Conservation (phyloP, 2,797 vertebrate species). For the Limosa lapponica region DNA sequence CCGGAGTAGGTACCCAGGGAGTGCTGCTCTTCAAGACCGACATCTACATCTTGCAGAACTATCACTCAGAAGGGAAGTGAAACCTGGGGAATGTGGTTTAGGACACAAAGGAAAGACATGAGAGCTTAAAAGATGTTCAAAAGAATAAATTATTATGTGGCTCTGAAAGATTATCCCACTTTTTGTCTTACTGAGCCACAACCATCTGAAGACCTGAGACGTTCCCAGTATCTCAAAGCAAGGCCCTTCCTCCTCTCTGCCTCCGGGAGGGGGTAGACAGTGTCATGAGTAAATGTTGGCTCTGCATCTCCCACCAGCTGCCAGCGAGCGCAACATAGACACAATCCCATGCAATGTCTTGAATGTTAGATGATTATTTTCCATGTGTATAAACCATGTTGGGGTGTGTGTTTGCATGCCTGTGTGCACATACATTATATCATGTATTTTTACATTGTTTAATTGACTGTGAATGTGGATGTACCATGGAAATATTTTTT, state of each 20-base stretch:
- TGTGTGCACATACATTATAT: not conserved
- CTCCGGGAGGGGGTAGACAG: not conserved
- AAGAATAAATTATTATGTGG: not conserved
- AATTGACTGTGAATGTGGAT: not conserved
- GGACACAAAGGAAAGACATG: slow-evolving; percentile 33
- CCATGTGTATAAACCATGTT: not conserved
- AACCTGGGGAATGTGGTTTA: not conserved
- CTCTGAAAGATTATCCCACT: not conserved
- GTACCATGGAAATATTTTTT: not conserved
- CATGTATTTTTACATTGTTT: not conserved
- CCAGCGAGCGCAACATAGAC: not conserved
- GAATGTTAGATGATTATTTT: not conserved
- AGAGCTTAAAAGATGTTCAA: not conserved
- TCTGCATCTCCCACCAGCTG: not conserved
- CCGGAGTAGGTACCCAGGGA: not conserved
- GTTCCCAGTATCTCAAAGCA: not conserved
- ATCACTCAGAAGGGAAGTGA: slow-evolving; percentile 30
- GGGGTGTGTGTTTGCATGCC: not conserved
- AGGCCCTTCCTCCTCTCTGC: not conserved
- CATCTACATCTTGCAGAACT: not conserved
- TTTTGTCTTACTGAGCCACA: not conserved
- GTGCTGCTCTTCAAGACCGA: not conserved
- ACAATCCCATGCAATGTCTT: not conserved
- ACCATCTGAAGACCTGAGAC: not conserved
- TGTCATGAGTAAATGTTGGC: not conserved